Percentiles rank a stretch among this genome's conserved stretches.
These are phyloP conservation scores for Muntiacus reevesi DNA, from an alignment of 2,113 vertebrate genomes.

Conservation along the genomic window DNA sequence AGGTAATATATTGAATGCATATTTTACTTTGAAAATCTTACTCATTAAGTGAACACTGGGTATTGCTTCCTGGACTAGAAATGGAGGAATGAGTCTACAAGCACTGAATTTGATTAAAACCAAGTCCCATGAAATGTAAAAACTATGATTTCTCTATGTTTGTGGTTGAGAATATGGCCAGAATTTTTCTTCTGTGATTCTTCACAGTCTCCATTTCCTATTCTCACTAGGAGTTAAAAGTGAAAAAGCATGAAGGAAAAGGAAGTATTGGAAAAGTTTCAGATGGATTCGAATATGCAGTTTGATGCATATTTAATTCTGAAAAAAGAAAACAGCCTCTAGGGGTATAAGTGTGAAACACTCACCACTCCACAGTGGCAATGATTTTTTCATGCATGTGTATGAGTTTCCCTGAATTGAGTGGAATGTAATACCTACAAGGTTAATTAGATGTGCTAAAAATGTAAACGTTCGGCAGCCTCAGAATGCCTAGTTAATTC, in stretches of 20 bases:
- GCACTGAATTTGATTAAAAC: not conserved
- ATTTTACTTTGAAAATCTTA: not conserved
- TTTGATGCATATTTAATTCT: not conserved
- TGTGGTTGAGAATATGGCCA: not conserved
- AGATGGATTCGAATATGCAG: not conserved
- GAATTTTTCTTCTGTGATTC: not conserved
- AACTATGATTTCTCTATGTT: not conserved
- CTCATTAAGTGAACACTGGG: not conserved
- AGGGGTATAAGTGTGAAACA: not conserved
- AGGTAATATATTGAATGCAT: not conserved
- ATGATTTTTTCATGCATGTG: constrained; percentile 20
- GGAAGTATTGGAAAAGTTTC: constrained; percentile 14
- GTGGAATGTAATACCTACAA: constrained; percentile 49
- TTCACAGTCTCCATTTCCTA: not conserved
- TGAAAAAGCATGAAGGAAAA: not conserved
- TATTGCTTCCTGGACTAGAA: not conserved
- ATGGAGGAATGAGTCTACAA: not conserved
- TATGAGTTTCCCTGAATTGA: not conserved
- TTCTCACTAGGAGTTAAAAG: not conserved
- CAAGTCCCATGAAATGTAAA: not conserved
- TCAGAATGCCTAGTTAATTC: constrained; percentile 41
- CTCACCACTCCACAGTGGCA: not conserved
- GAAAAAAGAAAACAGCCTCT: not conserved
- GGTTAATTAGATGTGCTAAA: constrained; percentile 57
- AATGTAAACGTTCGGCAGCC: not conserved